Percentiles rank a stretch among this genome's conserved stretches.
phyloP scores from a whole-genome alignment of 64 coral and sea anemone species.

The Orbicella faveolata region DNA sequence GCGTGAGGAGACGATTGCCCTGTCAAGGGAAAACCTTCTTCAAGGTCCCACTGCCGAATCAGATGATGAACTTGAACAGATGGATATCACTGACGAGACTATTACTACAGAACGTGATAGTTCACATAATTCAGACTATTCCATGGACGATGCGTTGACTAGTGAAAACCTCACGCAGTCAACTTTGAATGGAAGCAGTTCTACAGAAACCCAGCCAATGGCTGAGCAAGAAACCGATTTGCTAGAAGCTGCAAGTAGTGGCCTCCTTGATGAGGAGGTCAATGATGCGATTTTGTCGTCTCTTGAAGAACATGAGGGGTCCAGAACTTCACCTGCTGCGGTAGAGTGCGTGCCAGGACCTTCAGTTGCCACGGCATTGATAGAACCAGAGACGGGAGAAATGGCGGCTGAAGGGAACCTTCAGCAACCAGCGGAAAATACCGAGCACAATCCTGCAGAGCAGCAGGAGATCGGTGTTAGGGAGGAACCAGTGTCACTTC shows the following conservation, averaged over 20 bases:
- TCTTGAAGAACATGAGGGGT: constrained; percentile 23
- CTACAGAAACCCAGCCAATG: neutral
- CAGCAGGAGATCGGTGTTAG: neutral
- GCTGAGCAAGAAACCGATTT: constrained; percentile 6
- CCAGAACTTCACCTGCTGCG: constrained; percentile 11
- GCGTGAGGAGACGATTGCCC: constrained; percentile 60
- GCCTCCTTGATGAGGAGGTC: constrained; percentile 45
- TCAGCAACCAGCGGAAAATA: neutral
- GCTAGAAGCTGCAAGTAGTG: constrained; percentile 20
- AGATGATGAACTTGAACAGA: constrained; percentile 31
- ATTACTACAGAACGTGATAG: neutral
- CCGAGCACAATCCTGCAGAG: neutral
- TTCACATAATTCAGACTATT: constrained; percentile 23
- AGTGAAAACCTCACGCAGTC: neutral
- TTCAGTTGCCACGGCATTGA: constrained; percentile 34
- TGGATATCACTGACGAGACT: constrained; percentile 29
- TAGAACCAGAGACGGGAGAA: neutral
- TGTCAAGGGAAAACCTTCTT: constrained; percentile 34
- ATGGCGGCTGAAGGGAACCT: neutral
- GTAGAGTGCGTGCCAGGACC: constrained; percentile 18
- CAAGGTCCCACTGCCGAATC: neutral
- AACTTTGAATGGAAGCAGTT: neutral
- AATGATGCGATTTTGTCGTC: constrained; percentile 29
- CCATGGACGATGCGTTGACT: constrained; percentile 16
- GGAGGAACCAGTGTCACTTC: constrained; percentile 26